Conservation (phyloP, 2,888 invertebrate genomes). For the Tineola bisselliella region DNA sequence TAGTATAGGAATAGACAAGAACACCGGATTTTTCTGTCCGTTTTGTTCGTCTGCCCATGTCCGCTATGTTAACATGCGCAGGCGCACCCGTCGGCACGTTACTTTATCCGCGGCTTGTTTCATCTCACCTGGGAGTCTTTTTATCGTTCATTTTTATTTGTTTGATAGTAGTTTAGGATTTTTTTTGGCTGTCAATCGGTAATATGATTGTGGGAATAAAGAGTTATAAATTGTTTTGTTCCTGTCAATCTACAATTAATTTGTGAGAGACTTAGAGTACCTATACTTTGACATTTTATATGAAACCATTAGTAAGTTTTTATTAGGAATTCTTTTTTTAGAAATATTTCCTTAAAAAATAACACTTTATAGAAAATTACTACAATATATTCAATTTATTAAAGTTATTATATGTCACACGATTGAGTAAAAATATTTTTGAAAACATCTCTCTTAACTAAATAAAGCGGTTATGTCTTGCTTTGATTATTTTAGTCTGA, state of each 20-base stretch:
- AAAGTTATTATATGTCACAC: no score
- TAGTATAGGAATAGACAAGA: background rate
- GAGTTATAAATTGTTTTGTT: slow-evolving; percentile 37
- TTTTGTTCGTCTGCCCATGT: slow-evolving; percentile 23
- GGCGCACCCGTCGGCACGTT: slow-evolving; percentile 25
- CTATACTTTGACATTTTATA: no score
- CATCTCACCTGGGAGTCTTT: slow-evolving; percentile 56
- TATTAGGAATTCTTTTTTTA: no score
- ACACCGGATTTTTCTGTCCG: slow-evolving; percentile 8
- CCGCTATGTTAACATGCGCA: slow-evolving; percentile 43
- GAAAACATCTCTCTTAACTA: no score
- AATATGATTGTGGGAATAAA: slow-evolving; percentile 53
- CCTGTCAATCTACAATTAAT: slow-evolving; percentile 43
- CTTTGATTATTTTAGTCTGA: no score
- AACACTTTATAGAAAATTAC: no score
- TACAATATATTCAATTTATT: no score
- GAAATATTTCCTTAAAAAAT: no score
- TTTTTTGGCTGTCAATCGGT: slow-evolving; percentile 36
- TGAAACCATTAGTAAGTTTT: no score
- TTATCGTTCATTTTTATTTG: slow-evolving; percentile 36
- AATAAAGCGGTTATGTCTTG: no score
- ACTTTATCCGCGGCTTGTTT: slow-evolving; percentile 38
- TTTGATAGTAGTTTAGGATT: slow-evolving; percentile 33
- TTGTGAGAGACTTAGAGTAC: slow-evolving; percentile 16
- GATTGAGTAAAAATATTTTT: no score